Conservation (phyloP, 2,113 vertebrate genomes). For the Mirounga angustirostris region DNA sequence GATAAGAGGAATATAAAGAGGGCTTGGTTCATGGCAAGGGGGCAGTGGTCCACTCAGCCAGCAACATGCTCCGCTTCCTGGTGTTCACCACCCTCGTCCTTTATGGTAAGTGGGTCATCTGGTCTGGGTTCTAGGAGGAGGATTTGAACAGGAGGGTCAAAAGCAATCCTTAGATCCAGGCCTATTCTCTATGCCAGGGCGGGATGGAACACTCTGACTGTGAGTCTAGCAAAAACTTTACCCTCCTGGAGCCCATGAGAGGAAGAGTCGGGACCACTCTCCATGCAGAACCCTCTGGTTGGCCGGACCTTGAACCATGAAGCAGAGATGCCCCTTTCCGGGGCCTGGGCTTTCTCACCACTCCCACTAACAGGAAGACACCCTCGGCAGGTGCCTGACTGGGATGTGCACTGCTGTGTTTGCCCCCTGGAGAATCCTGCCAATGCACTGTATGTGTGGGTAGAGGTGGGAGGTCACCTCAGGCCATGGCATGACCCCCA, state of each 20-base stretch:
- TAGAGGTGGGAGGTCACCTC: background rate
- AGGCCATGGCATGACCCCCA: background rate
- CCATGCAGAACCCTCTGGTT: background rate
- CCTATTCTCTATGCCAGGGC: background rate
- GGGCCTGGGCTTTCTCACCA: background rate
- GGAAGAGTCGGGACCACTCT: background rate
- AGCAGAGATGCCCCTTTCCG: background rate
- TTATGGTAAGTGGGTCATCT: conserved; percentile 86
- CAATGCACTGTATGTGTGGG: background rate
- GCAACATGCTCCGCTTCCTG: conserved; percentile 90
- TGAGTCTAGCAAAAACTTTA: background rate
- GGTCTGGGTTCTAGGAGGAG: background rate
- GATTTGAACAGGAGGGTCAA: background rate
- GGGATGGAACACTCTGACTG: background rate
- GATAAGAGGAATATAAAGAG: conserved; percentile 77
- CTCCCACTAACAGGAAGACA: background rate
- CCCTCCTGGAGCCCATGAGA: background rate
- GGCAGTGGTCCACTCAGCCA: background rate
- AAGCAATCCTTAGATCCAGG: background rate
- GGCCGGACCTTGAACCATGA: background rate
- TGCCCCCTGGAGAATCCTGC: background rate
- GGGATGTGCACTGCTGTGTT: background rate
- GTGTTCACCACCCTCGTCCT: conserved; percentile 88
- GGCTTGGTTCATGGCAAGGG: background rate
- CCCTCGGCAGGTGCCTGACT: background rate